Evolutionary conservation across 2,888 invertebrate species (phyloP), one percentile per base, ranked within the genome.

Genomic region (Eremobia ochroleuca): DNA sequence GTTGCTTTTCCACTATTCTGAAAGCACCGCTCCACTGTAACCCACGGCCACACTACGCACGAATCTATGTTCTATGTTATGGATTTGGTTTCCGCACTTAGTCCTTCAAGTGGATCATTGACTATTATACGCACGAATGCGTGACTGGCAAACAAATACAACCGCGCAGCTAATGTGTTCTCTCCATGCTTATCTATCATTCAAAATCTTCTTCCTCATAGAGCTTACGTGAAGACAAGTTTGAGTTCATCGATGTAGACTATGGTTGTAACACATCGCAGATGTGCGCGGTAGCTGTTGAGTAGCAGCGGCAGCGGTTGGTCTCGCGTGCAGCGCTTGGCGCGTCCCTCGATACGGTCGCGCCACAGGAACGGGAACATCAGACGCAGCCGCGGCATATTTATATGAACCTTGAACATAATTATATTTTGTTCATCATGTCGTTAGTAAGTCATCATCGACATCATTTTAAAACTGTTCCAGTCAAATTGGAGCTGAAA

Each of bases 321-420:
- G 91, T 97, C 94, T 85, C 97, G 95, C 78, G 97, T 97, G 85
- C 97, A 94, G 87, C 98, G 97, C 94, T 98, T 98, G 71, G 98
- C 98, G 79, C 98, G 97, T 2, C 98, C 98, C 87, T 97, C 92
- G 86, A 98, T 94, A 79, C 97, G 97, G 91, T 98, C 98, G 79
- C 96, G 97, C 97, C 98, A 97, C 92, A 98, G 93, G 95, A 98
- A 98, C 88, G 98, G 98, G 94, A 98, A 98, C 92, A 97, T 96
- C 81, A 98, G 91, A 73, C 98, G 97, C 73, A 98, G 96, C 77
- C 93, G 90, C 5, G 98, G 97, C 97, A 98, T 97, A 90, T 94
- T 97, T 76, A 98, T 94, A 88, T 97, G 95, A 52, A 94, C 95
- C 93, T 97, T 25, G 0, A 43, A 46, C 31, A 49, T 55, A n/a